Evolutionary conservation across 2,113 vertebrate genomes (phyloP).

Genomic region (Acanthisitta chloris): DNA sequence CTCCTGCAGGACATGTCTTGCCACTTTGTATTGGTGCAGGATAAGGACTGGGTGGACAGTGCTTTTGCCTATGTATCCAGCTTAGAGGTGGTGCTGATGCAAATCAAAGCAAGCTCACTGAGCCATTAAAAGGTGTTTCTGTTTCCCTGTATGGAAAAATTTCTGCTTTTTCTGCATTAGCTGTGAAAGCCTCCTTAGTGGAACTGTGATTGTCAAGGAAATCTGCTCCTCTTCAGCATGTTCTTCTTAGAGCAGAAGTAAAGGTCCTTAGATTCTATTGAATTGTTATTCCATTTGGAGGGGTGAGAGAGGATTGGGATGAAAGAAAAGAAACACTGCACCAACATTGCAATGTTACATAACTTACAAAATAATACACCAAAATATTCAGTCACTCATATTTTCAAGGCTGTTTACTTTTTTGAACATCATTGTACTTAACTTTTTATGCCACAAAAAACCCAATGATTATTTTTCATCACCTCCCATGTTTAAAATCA

Average conservation of each 20-base stretch:
- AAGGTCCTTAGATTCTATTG: conserved; percentile 27
- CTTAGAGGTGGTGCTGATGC: neutral
- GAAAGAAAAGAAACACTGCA: neutral
- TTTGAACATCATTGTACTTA: neutral
- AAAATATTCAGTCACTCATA: conserved; percentile 4
- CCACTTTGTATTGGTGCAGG: neutral
- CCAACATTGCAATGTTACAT: neutral
- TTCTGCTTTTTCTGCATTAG: neutral
- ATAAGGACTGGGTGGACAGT: neutral
- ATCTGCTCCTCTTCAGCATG: conserved; percentile 33
- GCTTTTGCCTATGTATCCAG: neutral
- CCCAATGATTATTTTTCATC: neutral
- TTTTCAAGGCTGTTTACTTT: conserved; percentile 36
- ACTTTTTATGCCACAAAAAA: conserved; percentile 33
- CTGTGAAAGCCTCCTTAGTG: conserved; percentile 5
- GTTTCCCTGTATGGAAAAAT: neutral
- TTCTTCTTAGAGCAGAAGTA: conserved; percentile 25
- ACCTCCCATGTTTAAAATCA: neutral
- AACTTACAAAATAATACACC: neutral
- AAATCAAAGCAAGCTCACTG: neutral
- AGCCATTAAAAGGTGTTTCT: neutral
- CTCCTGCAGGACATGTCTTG: neutral
- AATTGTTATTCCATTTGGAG: neutral
- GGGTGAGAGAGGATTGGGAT: neutral
- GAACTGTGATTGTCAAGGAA: conserved; percentile 23